phyloP scores from a whole-genome alignment of 2,113 vertebrate genomes.

The Beaufortia kweichowensis region DNA sequence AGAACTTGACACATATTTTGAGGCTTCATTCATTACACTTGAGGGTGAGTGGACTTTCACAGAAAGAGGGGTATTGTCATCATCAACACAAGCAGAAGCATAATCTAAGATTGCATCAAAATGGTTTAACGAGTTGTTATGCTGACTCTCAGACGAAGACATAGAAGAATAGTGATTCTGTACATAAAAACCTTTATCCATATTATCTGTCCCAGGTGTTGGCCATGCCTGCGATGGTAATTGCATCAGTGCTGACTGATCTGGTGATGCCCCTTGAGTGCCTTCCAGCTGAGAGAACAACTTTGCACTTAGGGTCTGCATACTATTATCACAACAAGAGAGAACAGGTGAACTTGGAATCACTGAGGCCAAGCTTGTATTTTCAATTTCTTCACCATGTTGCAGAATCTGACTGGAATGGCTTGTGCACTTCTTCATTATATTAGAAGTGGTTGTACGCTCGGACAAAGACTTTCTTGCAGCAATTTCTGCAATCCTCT shows the following conservation, averaged over 20 bases:
- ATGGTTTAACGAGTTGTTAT: constrained; percentile 59
- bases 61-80: constrained; percentile 51
- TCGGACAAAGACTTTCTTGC: constrained; percentile 65
- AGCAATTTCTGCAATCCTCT: constrained; percentile 82
- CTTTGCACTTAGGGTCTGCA: constrained; percentile 75
- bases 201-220: constrained; percentile 66
- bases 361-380: constrained; percentile 65
- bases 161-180: constrained; percentile 68
- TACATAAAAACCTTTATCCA: constrained; percentile 68
- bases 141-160: constrained; percentile 60
- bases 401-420: constrained; percentile 54
- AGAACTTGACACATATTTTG: constrained; percentile 77
- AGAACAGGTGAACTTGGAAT: constrained; percentile 65
- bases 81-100: constrained; percentile 60
- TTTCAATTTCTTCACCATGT: constrained; percentile 67
- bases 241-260: constrained; percentile 63
- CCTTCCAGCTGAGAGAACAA: constrained; percentile 77
- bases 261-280: constrained; percentile 49
- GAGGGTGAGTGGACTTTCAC: constrained; percentile 70
- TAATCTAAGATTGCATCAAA: constrained; percentile 62
- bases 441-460: constrained; percentile 68
- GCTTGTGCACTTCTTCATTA: constrained; percentile 67
- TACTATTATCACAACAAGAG: constrained; percentile 76
- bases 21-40: constrained; percentile 71
- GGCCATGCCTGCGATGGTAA: constrained; percentile 72